Evolutionary conservation across 1,140 invertebrate genomes (phyloP), one percentile per base, ranked within the genome.

Genomic region (Melipona quadrifasciata): DNA sequence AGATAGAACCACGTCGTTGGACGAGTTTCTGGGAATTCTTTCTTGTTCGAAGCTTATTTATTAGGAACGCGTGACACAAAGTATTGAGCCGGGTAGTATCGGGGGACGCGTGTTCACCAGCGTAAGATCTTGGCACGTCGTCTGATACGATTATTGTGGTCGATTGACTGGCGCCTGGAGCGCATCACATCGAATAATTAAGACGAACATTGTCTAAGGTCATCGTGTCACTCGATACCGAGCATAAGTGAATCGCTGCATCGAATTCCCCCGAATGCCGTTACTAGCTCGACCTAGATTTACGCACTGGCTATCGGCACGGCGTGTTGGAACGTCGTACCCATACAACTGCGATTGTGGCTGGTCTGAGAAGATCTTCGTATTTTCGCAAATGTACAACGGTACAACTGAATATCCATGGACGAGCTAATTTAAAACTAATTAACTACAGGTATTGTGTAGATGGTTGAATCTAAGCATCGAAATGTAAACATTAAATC

Each of bases 231-330:
- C 80, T 74, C 73, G 73, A 82, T 76, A 76, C 11, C 72, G 57
- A 53, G 53, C 24, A 77, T 57, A 51, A 61, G 39, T 51, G 64
- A 24, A 58, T n/a, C 65, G 65, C 82, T 64, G 67, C 75, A 61
- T 79, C 55, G 75, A 39, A 70, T 72, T 68, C 55, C 67, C 53
- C 39, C 67, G 57, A 84, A 84, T 64, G 57, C 76, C 75, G 21
- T 70, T 71, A 57, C 10, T 53, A 83, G 75, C 82, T 61, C 75
- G 82, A 83, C 75, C 82, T 79, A 79, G 58, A 84, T 84, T 24
- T 47, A 84, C 82, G 82, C 75, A 80, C 58, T 51, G 31, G 61
- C 76, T 19, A 75, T 24, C 55, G 21, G 14, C 39, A 51, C 55
- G 21, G 14, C 39, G 72, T 31, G n/a, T 16, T 31, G 10, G 34